Conservation (phyloP, 2,113 vertebrate genomes). For the Circaetus cinerascens region DNA sequence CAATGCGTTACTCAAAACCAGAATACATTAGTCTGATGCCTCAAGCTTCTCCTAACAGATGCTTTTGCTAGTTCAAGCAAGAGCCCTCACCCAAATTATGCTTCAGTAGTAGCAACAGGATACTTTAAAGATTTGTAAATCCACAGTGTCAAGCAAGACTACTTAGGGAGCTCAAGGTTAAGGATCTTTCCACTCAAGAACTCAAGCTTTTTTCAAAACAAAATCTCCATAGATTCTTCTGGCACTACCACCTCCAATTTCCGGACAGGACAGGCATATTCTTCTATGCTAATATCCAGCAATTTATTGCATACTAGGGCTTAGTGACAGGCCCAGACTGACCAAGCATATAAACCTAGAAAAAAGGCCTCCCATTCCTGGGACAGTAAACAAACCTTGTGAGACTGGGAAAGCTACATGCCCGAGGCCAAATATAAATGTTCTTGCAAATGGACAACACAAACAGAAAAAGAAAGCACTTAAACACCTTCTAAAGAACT, state of each 20-base stretch:
- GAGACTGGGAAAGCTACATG: not conserved
- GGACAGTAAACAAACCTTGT: not conserved
- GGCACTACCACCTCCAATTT: not conserved
- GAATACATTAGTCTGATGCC: not conserved
- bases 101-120: not conserved
- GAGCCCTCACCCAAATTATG: not conserved
- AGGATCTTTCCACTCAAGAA: not conserved
- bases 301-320: not conserved
- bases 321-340: not conserved
- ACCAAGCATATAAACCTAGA: not conserved
- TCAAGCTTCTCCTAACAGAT: not conserved
- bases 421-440: not conserved
- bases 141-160: not conserved
- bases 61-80: not conserved
- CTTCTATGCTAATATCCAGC: not conserved
- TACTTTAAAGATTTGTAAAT: not conserved
- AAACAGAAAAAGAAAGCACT: not conserved
- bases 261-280: not conserved
- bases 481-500: not conserved
- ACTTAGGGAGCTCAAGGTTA: not conserved
- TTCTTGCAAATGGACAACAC: not conserved
- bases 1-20: not conserved
- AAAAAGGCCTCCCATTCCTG: not conserved
- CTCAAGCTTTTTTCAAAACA: not conserved
- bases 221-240: not conserved